Evolutionary conservation across 2,113 vertebrate species (phyloP).

Genomic region (Cathartes aura): DNA sequence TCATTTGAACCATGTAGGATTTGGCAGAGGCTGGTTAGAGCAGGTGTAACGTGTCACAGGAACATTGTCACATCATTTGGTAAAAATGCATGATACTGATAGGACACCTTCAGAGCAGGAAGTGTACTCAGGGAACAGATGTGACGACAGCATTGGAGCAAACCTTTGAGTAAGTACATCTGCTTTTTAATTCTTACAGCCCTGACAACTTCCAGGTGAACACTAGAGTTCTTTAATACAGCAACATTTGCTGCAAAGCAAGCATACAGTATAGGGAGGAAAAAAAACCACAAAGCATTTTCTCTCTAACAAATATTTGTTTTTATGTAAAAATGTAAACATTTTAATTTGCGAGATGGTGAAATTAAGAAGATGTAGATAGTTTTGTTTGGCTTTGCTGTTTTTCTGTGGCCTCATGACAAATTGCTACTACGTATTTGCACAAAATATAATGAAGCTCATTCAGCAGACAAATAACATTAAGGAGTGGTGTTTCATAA

Average conservation of each 20-base stretch:
- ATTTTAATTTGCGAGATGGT: background rate
- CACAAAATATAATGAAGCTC: background rate
- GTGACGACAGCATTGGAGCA: background rate
- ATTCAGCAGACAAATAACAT: conserved; percentile 7
- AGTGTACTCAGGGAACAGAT: background rate
- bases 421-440: background rate
- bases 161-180: background rate
- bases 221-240: background rate
- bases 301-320: background rate
- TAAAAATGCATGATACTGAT: background rate
- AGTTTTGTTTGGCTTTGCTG: background rate
- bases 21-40: background rate
- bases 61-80: background rate
- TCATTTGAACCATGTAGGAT: background rate
- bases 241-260: background rate
- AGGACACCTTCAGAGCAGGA: background rate
- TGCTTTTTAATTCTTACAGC: background rate
- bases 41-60: background rate
- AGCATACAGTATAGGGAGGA: background rate
- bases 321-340: background rate
- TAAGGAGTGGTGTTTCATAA: conserved; percentile 27
- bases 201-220: background rate
- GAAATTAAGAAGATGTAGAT: background rate
- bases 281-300: background rate
- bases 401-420: background rate